Conservation (phyloP, 2,113 vertebrate genomes). For the Melanerpes formicivorus region DNA sequence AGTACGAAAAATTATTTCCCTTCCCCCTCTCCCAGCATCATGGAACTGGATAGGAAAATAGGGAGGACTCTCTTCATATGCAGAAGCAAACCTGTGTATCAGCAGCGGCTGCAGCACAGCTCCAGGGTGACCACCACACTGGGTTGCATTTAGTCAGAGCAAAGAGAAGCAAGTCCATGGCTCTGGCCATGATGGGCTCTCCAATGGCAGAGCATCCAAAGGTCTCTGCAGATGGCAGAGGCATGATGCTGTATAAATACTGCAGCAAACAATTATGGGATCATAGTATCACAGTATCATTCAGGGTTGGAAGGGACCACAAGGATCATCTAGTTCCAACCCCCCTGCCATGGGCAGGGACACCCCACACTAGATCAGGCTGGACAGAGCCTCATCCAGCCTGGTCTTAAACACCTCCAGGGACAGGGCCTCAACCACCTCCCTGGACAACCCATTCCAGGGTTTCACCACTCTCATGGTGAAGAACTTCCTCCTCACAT, state of each 20-base stretch:
- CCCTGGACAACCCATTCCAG: too few relatives aligned
- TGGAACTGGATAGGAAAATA: neutral
- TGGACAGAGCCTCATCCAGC: too few relatives aligned
- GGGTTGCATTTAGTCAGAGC: neutral
- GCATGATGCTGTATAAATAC: neutral
- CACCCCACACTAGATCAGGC: too few relatives aligned
- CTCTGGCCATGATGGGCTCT: neutral
- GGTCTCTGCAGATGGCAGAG: neutral
- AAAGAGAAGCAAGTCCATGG: neutral
- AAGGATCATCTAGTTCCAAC: too few relatives aligned
- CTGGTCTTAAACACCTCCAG: too few relatives aligned
- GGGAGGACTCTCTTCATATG: neutral
- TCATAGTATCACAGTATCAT: too few relatives aligned
- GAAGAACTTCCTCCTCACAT: too few relatives aligned
- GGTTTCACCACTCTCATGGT: too few relatives aligned
- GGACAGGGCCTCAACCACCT: too few relatives aligned
- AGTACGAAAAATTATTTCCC: neutral
- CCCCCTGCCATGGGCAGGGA: too few relatives aligned
- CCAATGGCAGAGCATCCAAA: accelerated
- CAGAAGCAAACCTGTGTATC: neutral
- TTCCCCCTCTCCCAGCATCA: neutral
- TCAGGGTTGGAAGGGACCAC: too few relatives aligned
- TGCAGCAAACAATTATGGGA: neutral
- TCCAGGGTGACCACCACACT: neutral
- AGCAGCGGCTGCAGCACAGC: neutral